phyloP scores from a whole-genome alignment of 2,113 vertebrate species.

The Pseudonaja textilis region DNA sequence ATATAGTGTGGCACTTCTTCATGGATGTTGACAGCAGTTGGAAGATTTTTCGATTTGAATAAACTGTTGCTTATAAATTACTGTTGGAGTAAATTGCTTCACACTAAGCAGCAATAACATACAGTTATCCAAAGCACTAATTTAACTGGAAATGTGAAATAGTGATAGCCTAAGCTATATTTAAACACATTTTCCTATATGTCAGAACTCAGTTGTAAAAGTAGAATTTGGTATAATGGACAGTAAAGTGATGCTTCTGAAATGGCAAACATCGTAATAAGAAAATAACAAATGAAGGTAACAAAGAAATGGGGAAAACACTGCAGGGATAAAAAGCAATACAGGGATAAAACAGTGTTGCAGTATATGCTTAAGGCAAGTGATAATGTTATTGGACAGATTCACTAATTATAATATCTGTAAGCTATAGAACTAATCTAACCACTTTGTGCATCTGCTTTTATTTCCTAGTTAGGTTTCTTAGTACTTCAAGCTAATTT shows the following conservation, averaged over 20 bases:
- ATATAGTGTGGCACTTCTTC: background rate
- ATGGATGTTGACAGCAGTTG: background rate
- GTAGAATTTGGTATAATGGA: background rate
- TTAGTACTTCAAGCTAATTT: background rate
- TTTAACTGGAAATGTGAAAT: background rate
- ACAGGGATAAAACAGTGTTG: background rate
- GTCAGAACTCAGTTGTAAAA: background rate
- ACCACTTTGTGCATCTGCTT: background rate
- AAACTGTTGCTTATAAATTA: background rate
- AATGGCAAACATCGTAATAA: background rate
- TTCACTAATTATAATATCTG: background rate
- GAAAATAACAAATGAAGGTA: background rate
- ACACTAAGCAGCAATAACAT: background rate
- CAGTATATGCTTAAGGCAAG: background rate
- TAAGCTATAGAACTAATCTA: background rate
- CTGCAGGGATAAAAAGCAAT: too few species aligned
- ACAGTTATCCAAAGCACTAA: background rate
- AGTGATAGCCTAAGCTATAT: background rate
- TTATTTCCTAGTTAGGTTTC: background rate
- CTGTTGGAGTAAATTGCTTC: background rate
- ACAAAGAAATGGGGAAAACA: background rate
- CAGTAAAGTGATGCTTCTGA: background rate
- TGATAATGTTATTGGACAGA: background rate
- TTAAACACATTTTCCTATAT: background rate
- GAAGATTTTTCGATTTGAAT: background rate